Evolutionary conservation across 2,888 invertebrate species (phyloP).

Genomic region (Orthonevra nobilis): DNA sequence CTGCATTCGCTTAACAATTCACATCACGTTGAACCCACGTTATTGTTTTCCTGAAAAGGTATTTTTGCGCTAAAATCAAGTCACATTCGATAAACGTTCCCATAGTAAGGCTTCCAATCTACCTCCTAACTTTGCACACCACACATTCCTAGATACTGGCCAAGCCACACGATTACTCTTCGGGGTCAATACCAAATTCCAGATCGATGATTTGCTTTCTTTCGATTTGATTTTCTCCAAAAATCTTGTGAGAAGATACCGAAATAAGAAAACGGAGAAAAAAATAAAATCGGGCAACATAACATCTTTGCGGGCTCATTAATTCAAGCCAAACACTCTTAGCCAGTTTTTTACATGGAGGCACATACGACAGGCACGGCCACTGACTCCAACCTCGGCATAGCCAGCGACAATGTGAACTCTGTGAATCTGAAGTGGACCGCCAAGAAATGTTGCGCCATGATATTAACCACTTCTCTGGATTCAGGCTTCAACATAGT

Average conservation of each 20-base stretch:
- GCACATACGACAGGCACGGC: constrained; percentile 16
- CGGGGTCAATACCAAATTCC: constrained; percentile 24
- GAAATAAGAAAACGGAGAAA: not conserved
- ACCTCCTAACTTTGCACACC: constrained; percentile 15
- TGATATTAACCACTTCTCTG: constrained; percentile 52
- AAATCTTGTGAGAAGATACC: constrained; percentile 3
- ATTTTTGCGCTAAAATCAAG: constrained; percentile 44
- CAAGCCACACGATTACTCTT: constrained; percentile 5
- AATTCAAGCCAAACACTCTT: constrained; percentile 37
- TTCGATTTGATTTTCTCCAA: not conserved
- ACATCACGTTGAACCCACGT: constrained; percentile 48
- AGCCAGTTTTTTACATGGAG: constrained; percentile 35
- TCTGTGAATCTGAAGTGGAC: constrained; percentile 20
- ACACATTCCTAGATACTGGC: constrained; percentile 25
- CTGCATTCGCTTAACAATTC: constrained; percentile 39
- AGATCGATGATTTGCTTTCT: constrained; percentile 21
- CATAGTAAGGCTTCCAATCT: constrained; percentile 29
- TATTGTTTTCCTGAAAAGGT: constrained; percentile 19
- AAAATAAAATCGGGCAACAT: constrained; percentile 37
- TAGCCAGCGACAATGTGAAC: constrained; percentile 46
- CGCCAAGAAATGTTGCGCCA: constrained; percentile 29
- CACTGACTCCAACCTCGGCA: constrained; percentile 48
- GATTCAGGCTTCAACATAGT: constrained; percentile 9
- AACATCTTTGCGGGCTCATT: constrained; percentile 49
- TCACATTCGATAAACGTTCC: constrained; percentile 51